phyloP scores from a whole-genome alignment of 2,797 vertebrate species.

The Alfaro cultratus region DNA sequence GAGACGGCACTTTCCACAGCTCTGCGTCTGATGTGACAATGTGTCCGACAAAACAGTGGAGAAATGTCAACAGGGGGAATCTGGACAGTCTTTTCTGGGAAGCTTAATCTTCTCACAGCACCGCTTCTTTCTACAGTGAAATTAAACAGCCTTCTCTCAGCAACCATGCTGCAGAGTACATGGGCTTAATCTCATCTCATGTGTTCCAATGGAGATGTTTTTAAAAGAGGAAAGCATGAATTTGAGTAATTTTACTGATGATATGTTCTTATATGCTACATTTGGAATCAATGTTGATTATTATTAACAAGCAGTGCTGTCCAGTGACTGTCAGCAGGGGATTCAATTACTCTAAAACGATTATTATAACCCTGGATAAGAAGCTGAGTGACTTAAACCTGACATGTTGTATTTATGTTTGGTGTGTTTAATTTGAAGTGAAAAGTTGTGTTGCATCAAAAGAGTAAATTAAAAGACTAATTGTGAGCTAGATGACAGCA shows the following conservation, averaged over 20 bases:
- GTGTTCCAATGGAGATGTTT: neutral
- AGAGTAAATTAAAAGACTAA: neutral
- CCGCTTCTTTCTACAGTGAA: slow-evolving; percentile 5
- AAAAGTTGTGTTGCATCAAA: neutral
- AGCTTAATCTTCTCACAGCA: slow-evolving; percentile 42
- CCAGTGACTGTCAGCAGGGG: neutral
- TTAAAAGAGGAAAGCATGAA: neutral
- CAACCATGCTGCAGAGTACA: neutral
- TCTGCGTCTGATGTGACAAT: slow-evolving; percentile 45
- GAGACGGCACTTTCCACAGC: slow-evolving; percentile 28
- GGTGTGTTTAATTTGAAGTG: neutral
- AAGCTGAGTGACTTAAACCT: neutral
- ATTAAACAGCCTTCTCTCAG: neutral
- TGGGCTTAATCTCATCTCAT: neutral
- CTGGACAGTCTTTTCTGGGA: slow-evolving; percentile 29
- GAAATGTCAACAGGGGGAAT: slow-evolving; percentile 50
- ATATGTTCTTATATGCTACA: neutral
- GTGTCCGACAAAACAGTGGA: slow-evolving; percentile 27
- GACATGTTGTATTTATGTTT: neutral
- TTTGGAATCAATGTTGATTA: neutral
- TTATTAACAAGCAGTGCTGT: neutral
- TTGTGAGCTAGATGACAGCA: neutral
- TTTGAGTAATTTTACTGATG: no score
- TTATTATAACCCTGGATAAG: neutral
- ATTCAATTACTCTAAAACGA: neutral